Evolutionary conservation across 2,888 invertebrate genomes (phyloP).

Genomic region (Megalurothrips usitatus): DNA sequence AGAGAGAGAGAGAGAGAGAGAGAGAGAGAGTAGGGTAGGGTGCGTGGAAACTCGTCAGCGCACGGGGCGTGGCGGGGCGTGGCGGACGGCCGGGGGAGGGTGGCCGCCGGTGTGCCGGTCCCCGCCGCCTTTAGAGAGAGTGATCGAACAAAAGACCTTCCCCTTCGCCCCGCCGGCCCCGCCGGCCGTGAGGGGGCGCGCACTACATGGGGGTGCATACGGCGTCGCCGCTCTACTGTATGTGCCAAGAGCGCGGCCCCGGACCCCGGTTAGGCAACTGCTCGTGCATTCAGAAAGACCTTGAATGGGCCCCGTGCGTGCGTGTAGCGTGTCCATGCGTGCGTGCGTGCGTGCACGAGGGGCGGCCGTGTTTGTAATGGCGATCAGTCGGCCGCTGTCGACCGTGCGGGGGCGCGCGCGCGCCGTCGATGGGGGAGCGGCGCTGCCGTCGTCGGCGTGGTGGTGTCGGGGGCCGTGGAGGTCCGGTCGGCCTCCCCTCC

Average conservation of each 20-base stretch:
- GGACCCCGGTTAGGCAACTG: constrained; percentile 4
- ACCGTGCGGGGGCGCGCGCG: neutral
- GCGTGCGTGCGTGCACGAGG: neutral
- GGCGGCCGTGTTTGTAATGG: neutral
- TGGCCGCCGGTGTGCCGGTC: neutral
- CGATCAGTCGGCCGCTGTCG: constrained; percentile 21
- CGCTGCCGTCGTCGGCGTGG: neutral
- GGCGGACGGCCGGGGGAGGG: neutral
- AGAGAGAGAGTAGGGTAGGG: too few species aligned
- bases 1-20: too few species aligned
- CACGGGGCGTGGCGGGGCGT: neutral
- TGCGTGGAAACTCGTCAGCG: neutral
- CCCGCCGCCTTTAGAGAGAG: constrained; percentile 13
- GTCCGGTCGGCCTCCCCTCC: too few species aligned
- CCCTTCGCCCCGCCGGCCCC: neutral
- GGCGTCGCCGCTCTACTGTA: neutral
- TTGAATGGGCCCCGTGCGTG: neutral
- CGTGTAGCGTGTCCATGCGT: neutral
- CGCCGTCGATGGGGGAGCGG: neutral
- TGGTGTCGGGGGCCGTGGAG: neutral
- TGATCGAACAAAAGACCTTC: constrained; percentile 24
- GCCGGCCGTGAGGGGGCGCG: neutral
- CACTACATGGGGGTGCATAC: neutral
- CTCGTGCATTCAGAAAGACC: constrained; percentile 13
- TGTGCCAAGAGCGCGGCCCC: neutral